These are phyloP conservation scores for Embiotoca jacksoni DNA, from an alignment of 2,113 vertebrate genomes.

Conservation along the genomic window DNA sequence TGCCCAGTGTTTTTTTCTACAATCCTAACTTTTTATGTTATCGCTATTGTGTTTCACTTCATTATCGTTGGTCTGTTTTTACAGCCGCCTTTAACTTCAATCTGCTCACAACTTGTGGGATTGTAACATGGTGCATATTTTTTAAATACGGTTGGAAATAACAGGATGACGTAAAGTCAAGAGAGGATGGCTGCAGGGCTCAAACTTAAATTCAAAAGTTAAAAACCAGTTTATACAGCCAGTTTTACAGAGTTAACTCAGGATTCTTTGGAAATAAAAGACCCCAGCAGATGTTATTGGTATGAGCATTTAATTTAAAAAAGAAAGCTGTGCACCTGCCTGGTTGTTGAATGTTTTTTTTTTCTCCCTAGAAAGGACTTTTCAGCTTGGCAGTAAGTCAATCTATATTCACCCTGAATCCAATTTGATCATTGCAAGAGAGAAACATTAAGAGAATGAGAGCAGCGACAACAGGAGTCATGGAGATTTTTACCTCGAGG, in stretches of 20 bases:
- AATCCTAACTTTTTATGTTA: too few relatives aligned
- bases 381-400: conserved; percentile 1
- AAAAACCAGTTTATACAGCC: background rate
- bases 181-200: background rate
- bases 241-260: background rate
- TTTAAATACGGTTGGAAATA: background rate
- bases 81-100: background rate
- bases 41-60: too few relatives aligned
- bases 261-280: background rate
- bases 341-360: background rate
- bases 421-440: conserved; percentile 13
- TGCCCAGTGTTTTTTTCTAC: too few relatives aligned
- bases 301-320: background rate
- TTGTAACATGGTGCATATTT: background rate
- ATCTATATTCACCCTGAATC: conserved; percentile 21
- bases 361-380: background rate
- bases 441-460: conserved; percentile 5
- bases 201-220: background rate
- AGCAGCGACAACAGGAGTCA: conserved; percentile 20
- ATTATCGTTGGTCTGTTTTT: too few relatives aligned
- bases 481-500: conserved; percentile 17
- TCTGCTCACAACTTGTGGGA: background rate
- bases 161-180: background rate
- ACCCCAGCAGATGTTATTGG: background rate
- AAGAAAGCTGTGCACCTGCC: background rate